These are phyloP conservation scores for Alcedo quadribrachys DNA, from an alignment of 2,797 vertebrate species.

Conservation along the genomic window DNA sequence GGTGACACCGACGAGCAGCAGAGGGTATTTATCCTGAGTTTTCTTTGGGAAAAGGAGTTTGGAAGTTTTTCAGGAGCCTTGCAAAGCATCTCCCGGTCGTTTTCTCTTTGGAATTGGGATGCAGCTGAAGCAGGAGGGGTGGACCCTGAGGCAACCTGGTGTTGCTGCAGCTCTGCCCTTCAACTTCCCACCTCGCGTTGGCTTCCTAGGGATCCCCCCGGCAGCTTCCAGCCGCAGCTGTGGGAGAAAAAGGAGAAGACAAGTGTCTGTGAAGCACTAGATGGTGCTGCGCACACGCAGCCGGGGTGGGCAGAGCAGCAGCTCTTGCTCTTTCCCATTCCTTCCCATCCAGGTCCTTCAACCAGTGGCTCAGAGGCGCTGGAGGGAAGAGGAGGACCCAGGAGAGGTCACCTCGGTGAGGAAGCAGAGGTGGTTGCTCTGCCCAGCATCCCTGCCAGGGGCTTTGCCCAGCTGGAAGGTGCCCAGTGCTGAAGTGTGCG, in stretches of 20 bases:
- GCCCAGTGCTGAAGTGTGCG: not conserved
- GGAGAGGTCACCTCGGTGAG: not conserved
- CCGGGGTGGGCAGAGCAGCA: accelerated
- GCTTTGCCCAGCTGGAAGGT: not conserved
- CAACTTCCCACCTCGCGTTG: not conserved
- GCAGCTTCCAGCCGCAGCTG: too few relatives aligned
- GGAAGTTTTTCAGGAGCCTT: not conserved
- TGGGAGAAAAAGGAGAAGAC: accelerated
- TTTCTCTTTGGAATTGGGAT: not conserved
- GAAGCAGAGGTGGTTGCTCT: not conserved
- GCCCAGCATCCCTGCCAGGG: accelerated
- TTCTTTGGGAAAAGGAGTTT: not conserved
- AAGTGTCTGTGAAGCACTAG: not conserved
- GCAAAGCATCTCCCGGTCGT: not conserved
- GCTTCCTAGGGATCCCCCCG: accelerated
- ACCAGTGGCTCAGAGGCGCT: not conserved
- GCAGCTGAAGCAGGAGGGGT: not conserved
- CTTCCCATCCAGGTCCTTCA: not conserved
- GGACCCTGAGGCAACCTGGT: too few relatives aligned
- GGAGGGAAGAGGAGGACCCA: not conserved
- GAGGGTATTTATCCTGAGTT: not conserved
- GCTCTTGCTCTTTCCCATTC: accelerated
- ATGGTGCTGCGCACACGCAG: slow-evolving; percentile 17
- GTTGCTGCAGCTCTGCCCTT: accelerated
- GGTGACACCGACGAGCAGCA: not conserved